phyloP scores from a whole-genome alignment of 2,797 vertebrate species.

The Cottoperca gobio region DNA sequence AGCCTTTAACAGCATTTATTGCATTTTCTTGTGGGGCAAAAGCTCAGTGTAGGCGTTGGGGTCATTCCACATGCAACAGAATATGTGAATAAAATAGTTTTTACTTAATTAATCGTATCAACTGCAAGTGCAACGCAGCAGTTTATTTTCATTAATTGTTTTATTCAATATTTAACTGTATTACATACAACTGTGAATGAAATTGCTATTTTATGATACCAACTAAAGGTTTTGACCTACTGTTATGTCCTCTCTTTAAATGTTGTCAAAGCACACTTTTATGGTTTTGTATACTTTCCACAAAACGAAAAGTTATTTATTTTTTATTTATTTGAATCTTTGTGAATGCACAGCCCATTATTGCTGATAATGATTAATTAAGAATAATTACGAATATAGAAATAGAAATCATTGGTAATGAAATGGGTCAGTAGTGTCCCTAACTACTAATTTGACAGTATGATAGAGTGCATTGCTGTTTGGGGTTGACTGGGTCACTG shows the following conservation, averaged over 20 bases:
- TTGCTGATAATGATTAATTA: too few relatives aligned
- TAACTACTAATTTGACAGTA: not conserved
- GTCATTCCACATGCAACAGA: not conserved
- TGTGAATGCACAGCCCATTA: not conserved
- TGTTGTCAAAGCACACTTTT: constrained; percentile 2
- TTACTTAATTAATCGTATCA: not conserved
- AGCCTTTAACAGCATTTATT: not conserved
- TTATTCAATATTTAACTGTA: not conserved
- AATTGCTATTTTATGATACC: not conserved
- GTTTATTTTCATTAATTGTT: too few relatives aligned
- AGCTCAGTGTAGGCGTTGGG: not conserved
- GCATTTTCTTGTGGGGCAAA: not conserved
- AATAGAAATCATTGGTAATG: not conserved
- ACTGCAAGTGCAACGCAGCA: not conserved
- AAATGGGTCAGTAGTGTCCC: not conserved
- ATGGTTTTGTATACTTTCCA: not conserved
- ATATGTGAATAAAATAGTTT: not conserved
- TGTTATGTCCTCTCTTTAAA: too few relatives aligned
- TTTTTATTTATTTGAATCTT: too few relatives aligned
- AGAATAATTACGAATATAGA: not conserved
- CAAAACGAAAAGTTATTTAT: too few relatives aligned
- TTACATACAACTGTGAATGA: not conserved
- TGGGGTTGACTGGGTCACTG: not conserved
- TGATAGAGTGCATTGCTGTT: not conserved
- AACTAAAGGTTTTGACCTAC: not conserved